Evolutionary conservation across 2,888 invertebrate species (phyloP).

Genomic region (Tetragonula carbonaria): DNA sequence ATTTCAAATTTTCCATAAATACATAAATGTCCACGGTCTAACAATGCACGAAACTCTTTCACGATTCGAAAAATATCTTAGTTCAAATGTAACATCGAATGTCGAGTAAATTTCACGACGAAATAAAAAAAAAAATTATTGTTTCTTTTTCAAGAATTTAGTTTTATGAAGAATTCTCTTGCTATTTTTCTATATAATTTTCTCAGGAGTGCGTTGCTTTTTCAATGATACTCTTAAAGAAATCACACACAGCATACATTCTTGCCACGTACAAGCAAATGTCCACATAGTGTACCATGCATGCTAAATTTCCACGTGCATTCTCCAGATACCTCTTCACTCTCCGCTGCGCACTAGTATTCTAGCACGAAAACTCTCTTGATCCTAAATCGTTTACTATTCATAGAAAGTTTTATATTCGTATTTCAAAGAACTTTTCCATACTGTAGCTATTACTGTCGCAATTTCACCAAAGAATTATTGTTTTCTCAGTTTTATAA

Average conservation of each 20-base stretch:
- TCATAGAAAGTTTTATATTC: neutral
- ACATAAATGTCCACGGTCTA: too few relatives aligned
- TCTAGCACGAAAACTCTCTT: neutral
- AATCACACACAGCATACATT: neutral
- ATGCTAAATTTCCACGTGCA: neutral
- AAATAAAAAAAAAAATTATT: too few relatives aligned
- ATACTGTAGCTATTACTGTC: too few relatives aligned
- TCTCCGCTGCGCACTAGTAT: neutral
- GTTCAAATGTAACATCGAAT: neutral
- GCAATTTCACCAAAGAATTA: too few relatives aligned
- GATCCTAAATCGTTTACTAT: neutral
- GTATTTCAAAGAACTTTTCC: neutral
- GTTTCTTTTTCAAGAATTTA: neutral
- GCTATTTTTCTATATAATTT: neutral
- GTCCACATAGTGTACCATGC: neutral
- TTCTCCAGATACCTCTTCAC: neutral
- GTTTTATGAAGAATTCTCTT: too few relatives aligned
- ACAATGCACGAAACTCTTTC: neutral
- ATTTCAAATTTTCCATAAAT: too few relatives aligned
- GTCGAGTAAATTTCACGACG: neutral
- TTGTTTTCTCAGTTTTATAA: too few relatives aligned
- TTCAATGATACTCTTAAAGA: neutral
- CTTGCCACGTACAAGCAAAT: neutral
- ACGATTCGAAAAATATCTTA: neutral
- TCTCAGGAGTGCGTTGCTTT: neutral